Base-by-base conservation (phyloP, 2,888 invertebrate genomes). In the Phyllotreta cruciferae region DNA sequence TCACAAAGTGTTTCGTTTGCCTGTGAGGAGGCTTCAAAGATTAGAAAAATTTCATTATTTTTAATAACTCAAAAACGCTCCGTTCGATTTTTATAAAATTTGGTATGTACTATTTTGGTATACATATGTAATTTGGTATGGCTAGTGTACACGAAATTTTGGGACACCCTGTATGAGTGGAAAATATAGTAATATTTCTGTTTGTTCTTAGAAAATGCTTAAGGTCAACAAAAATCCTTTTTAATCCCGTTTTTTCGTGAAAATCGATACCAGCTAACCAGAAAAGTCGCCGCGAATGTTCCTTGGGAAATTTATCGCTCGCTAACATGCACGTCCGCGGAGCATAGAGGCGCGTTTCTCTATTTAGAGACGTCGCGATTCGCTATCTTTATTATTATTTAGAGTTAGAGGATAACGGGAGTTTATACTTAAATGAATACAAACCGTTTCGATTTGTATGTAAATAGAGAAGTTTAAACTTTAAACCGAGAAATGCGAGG, bases 251-350 rank as follows among this genome's bases (percentile, higher is more conserved):
- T 42, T 41, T 58, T 50, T 58, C 36, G 24, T 24, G 9, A 58
- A 58, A 58, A 58, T 58, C 58, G 58, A 58, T 58, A 58, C 14
- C 41, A 14, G 13, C 58, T 50, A 58, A 58, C 47, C 24, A 39
- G 56, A 57, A 56, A 57, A 57, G 49, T 57, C 56, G 56, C 49
- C 49, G 11, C 41, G 42, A 50, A 9, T 42, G 58, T 11, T 9
- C 34, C 49, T 24, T 49, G 13, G 36, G 39, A 58, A 58, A 58
- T 58, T 58, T 58, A 58, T 58, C 36, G 50, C 35, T 34, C 36
- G 9, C 50, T 41, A 41, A 34, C 58, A 58, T 58, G 58, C 49
- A 58, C 50, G 57, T 10, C 9, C 35, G 35, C 38, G n/a, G 14
- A 24, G 36, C 13, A 8, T 24, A 34, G 35, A 14, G 49, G 34